Conservation (phyloP, 2,888 invertebrate species). For the Amphipyra berbera region DNA sequence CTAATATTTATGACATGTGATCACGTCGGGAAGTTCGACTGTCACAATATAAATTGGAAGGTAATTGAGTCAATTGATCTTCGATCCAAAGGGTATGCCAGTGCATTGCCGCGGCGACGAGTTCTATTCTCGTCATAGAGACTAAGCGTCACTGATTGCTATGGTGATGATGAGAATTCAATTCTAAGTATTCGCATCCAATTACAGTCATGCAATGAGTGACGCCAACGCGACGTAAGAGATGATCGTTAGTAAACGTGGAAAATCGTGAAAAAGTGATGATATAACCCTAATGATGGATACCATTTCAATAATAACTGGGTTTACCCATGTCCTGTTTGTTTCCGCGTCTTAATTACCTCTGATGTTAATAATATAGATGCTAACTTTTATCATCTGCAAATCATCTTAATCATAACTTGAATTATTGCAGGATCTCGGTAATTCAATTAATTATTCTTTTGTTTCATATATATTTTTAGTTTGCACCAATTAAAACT, state of each 20-base stretch:
- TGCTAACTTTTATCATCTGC: constrained; percentile 36
- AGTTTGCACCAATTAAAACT: constrained; percentile 2
- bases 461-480: constrained; percentile 35
- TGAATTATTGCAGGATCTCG: constrained; percentile 48
- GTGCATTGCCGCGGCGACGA: background rate
- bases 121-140: constrained; percentile 24
- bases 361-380: constrained; percentile 19
- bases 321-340: constrained; percentile 77
- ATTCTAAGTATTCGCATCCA: constrained; percentile 18
- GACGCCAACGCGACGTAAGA: constrained; percentile 66
- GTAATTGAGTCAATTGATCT: constrained; percentile 67
- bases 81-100: constrained; percentile 44
- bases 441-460: constrained; percentile 47
- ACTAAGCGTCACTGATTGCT: constrained; percentile 9
- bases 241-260: constrained; percentile 53
- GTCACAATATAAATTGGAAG: constrained; percentile 46
- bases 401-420: constrained; percentile 42
- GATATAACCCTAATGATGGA: constrained; percentile 54
- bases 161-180: constrained; percentile 27
- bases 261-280: constrained; percentile 35
- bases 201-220: constrained; percentile 69
- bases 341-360: constrained; percentile 46
- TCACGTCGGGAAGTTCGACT: constrained; percentile 30
- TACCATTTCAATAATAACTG: constrained; percentile 59
- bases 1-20: constrained; percentile 75